Evolutionary conservation across 2,113 vertebrate species (phyloP), one percentile per base, ranked within the genome.

Genomic region (Sitta europaea): DNA sequence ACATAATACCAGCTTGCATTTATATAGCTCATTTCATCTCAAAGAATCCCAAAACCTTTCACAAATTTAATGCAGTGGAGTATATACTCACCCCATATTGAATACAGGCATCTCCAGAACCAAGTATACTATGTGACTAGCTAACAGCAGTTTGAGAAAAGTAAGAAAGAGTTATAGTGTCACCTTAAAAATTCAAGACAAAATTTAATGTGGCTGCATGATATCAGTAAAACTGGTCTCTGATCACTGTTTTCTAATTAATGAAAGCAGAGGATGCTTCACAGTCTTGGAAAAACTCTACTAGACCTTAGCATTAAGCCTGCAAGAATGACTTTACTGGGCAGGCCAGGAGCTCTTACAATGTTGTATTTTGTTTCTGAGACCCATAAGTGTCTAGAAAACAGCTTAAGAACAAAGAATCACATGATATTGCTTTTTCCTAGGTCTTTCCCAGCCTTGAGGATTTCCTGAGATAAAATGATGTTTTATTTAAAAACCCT

Each of bases 11-110:
- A 89, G 40, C 61, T 92, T 92, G 92, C 87, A 95, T 93, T 96
- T 96, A 96, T 92, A 95, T 92, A 92, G 88, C 83, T 94, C 88
- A 94, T 95, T 96, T 96, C 47, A 77, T 91, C 55, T 58, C 78
- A 86, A 77, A 91, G 71, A 85, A 88, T 78, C 24, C 11, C 45
- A 71, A 83, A 95, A 85, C 58, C 40, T 88, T 92, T 88, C 83
- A 90, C 43, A 92, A 86, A 86, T 92, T 93, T 93, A 93, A 94
- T 92, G 66, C 40, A 73, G 47, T 55, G 40, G 35, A 76, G 53
- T 90, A 87, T 68, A 61, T 67, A 72, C 25, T 40, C 35, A 76
- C n/a, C 31, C 36, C 35, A 58, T 12, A 19, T 27, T 33, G 73
- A 62, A 91, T 47, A 50, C 0, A 3, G 47, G 6, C n/a, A n/a